A percentile compares a stretch with the other conserved stretches of the same genome.
Evolutionary conservation across 2,113 vertebrate species (phyloP).

Genomic region (Phycodurus eques): DNA sequence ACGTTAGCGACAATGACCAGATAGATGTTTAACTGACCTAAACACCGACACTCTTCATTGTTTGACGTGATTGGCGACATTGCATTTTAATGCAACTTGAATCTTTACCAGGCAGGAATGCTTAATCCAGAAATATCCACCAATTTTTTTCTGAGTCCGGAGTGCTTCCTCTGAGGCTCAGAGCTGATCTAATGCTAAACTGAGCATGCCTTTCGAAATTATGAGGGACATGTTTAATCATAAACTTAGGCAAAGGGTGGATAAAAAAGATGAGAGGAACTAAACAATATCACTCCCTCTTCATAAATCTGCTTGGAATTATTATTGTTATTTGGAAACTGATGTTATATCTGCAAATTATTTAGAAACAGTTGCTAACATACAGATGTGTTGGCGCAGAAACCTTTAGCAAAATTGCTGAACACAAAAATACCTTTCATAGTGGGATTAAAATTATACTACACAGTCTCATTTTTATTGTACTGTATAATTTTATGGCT

Average conservation of each 20-base stretch:
- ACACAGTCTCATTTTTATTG: no score
- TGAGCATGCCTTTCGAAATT: not conserved
- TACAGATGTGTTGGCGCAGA: not conserved
- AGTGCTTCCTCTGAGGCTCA: not conserved
- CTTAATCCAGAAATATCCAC: not conserved
- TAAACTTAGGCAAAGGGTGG: not conserved
- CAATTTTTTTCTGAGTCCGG: conserved; percentile 4
- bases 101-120: not conserved
- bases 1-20: not conserved
- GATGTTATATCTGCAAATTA: not conserved
- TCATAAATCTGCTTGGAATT: not conserved
- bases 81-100: not conserved
- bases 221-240: not conserved
- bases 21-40: no score
- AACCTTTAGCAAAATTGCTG: not conserved
- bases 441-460: no score
- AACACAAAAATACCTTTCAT: no score
- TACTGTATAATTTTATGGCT: no score
- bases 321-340: not conserved
- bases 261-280: not conserved
- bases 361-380: not conserved
- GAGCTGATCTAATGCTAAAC: not conserved
- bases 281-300: not conserved
- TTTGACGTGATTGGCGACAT: not conserved
- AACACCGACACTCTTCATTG: not conserved